Base-by-base conservation (phyloP, 2,113 vertebrate genomes). In the Corythornis madagascariensis region DNA sequence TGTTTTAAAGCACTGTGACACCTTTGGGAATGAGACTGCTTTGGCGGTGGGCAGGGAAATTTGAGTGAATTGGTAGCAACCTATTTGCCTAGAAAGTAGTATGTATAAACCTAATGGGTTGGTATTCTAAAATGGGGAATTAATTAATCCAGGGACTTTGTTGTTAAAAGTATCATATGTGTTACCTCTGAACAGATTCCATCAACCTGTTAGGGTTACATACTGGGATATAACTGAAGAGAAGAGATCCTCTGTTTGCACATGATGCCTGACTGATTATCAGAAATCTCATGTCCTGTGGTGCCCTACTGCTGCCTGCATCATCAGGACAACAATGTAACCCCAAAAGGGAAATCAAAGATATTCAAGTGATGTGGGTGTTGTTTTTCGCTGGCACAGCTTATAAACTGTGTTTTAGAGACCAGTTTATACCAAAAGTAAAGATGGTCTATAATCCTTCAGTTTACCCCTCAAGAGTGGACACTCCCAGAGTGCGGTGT, bases 391-490 rank as follows among this genome's bases (percentile, higher is more conserved):
- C 5, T 9, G 35, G 10, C 19, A 20, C 38, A 74, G 38, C 24
- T 67, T 33, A 17, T 66, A 61, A 85, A 20, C 13, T 2, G 3
- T 35, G 15, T 11, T 81, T 89, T 42, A 71, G 29, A 55, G 43
- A 63, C 4, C 5, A 31, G 33, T 61, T 52, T 12, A 13, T 1
- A 40, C 10, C 24, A 18, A 14, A 59, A 57, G 3, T 3, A 9
- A 50, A 53, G 20, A 4, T 35, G 4, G 5, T 59, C 28, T 78
- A 2, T 48, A 55, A 16, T 35, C 40, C 33, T 42, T 75, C 29
- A 47, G 0, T 5, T 42, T 65, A 14, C 7, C 5, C 26, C 10
- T 61, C 9, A 4, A 16, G 11, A 22, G 16, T 0, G 0, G 8
- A 5, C 19, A 7, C 3, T 83, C 24, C 26, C 38, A 10, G 38